Base-by-base conservation (phyloP, 2,888 invertebrate species). In the Thysanoteuthis rhombus region DNA sequence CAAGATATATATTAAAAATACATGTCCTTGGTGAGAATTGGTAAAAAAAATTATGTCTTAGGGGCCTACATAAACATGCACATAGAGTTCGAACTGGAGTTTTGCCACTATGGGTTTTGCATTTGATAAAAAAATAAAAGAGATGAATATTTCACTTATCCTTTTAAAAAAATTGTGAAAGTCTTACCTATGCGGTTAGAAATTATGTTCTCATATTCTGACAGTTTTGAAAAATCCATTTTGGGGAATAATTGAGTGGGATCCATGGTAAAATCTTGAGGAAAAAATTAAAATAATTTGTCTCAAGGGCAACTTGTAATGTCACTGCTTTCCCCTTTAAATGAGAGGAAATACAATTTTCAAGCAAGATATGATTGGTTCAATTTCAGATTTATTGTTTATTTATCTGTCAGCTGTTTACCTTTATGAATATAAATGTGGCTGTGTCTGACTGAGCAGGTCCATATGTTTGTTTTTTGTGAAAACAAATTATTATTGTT, bases 231-330 rank as follows among this genome's bases (percentile, higher is more conserved):
- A 75, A 75, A 75, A 75, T 75, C 75, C 75, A 75, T 75, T 75
- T 75, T 75, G 3, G 16, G n/a, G 36, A 75, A 36, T 36, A n/a
- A n/a, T 6, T n/a, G 12, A 75, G 12, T n/a, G n/a, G 16, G 32
- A 5, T 10, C 2, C 6, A 16, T 0, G n/a, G 4, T 8, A n/a
- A 75, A n/a, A 16, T 12, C 1, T n/a, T 10, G n/a, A n/a, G n/a
- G n/a, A n/a, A 75, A 75, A 75, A n/a, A 75, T n/a, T 3, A 36
- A n/a, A 0, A 36, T 75, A 75, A 36, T 36, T 36, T 36, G 75
- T n/a, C 75, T 75, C n/a, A 75, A 36, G n/a, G 16, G n/a, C n/a
- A 75, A 36, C 75, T 75, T 16, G 10, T n/a, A 36, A n/a, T 75
- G 75, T 58, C 32, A 75, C n/a, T 75, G 36, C n/a, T 36, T 75